These are phyloP conservation scores for Probaryconus sp. DNA, from an alignment of 1,140 invertebrate genomes.

Conservation along the genomic window DNA sequence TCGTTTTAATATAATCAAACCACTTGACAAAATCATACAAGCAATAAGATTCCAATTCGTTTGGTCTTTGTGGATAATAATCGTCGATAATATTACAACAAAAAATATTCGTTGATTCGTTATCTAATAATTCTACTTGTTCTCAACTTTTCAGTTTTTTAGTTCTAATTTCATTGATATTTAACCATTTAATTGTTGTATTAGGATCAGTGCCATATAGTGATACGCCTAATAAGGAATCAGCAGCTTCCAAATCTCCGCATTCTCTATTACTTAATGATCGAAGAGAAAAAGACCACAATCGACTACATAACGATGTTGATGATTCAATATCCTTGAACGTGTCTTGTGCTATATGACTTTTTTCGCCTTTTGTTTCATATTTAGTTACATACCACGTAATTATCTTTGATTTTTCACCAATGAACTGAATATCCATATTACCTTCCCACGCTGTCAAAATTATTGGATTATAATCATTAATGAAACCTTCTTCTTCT, in stretches of 20 bases:
- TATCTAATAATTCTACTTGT: not conserved
- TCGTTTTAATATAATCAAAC: conserved; percentile 8
- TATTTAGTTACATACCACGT: conserved; percentile 45
- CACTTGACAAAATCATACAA: conserved; percentile 26
- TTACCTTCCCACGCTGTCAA: conserved; percentile 47
- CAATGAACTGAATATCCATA: too few species aligned
- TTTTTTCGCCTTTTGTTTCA: conserved; percentile 12
- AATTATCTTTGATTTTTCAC: too few species aligned
- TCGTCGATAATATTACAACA: conserved; percentile 30
- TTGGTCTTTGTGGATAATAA: conserved; percentile 31
- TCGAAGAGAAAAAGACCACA: not conserved
- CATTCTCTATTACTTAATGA: too few species aligned
- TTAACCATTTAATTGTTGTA: conserved; percentile 47
- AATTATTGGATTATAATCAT: conserved; percentile 61
- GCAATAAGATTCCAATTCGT: not conserved
- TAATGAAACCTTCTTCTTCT: conserved; percentile 49
- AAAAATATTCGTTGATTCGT: conserved; percentile 31
- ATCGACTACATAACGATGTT: too few species aligned
- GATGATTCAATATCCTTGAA: conserved; percentile 3
- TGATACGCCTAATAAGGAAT: too few species aligned
- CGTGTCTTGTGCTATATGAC: too few species aligned
- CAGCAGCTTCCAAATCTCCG: too few species aligned
- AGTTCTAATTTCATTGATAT: conserved; percentile 16
- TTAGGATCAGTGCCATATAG: conserved; percentile 12
- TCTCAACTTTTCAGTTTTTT: conserved; percentile 1